Evolutionary conservation across 2,113 vertebrate genomes (phyloP), one percentile per base, ranked within the genome.

Genomic region (Oreochromis niloticus): DNA sequence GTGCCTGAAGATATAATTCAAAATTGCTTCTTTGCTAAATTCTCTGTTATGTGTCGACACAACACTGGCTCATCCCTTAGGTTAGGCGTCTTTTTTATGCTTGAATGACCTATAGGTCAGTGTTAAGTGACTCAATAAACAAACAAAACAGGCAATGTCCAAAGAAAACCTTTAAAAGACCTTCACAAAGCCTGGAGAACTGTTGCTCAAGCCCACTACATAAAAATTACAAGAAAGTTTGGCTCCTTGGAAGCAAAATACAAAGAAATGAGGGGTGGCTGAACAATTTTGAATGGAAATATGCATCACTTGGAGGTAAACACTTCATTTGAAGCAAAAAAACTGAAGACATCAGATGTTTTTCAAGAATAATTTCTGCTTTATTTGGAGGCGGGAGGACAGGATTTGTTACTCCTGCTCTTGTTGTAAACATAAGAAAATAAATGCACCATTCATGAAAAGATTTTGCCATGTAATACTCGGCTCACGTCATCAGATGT

Each of bases 21-120:
- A 48, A 75, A 75, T 17, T 17, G 68, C 22, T 48, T 75, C 41
- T 48, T 75, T 75, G 68, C 41, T 75, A 46, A 75, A 27, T 75
- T 75, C 24, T 75, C 14, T 75, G 24, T 30, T 48, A 75, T 75
- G 8, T 30, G 68, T 75, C 1, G 68, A 75, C 41, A 48, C 68
- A 75, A 75, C 22, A 75, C 41, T 75, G 41, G 14, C 30, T 48
- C 68, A 27, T 30, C 41, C 24, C 22, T 75, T 75, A 17, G 0
- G 0, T 75, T 4, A 48, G 41, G 14, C 27, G 24, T 4, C 14
- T 75, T 73, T 50, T 73, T 27, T 46, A 46, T 73, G 41, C 39
- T 46, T 73, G 66, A 73, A 46, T 46, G 66, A 73, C 8, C 22
- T 10, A 17, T 10, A 73, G 14, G 9, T 73, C 68, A 73, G 41